Conservation (phyloP, 2,888 invertebrate species). For the Ariolimax columbianus region DNA sequence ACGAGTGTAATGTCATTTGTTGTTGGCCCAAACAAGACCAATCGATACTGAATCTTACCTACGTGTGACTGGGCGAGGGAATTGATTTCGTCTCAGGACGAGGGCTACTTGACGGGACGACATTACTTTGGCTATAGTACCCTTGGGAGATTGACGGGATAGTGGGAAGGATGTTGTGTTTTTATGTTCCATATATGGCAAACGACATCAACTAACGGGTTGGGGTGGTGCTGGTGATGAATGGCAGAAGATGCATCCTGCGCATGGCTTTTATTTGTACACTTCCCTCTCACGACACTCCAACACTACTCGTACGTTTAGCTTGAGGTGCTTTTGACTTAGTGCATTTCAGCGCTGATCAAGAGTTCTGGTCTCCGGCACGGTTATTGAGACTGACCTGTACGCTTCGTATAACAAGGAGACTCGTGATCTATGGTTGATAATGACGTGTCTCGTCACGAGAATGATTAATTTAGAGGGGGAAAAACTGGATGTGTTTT, state of each 20-base stretch:
- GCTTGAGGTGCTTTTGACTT: too few relatives aligned
- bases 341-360: too few relatives aligned
- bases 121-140: neutral
- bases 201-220: neutral
- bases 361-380: too few relatives aligned
- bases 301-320: too few relatives aligned
- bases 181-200: neutral
- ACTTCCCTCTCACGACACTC: too few relatives aligned
- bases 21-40: slow-evolving; percentile 16
- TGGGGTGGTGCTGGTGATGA: neutral
- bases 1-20: slow-evolving; percentile 40
- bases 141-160: neutral
- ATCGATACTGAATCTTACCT: slow-evolving; percentile 37
- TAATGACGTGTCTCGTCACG: too few relatives aligned
- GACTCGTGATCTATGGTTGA: too few relatives aligned
- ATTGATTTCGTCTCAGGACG: slow-evolving; percentile 5
- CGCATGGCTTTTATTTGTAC: neutral
- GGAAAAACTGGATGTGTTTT: too few relatives aligned
- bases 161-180: neutral
- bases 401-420: too few relatives aligned
- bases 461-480: too few relatives aligned
- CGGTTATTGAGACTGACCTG: too few relatives aligned
- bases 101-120: neutral
- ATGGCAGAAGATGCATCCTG: neutral
- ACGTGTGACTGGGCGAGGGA: slow-evolving; percentile 33